Evolutionary conservation across 2,797 vertebrate genomes (phyloP).

Genomic region (Toxotes lorentzi): DNA sequence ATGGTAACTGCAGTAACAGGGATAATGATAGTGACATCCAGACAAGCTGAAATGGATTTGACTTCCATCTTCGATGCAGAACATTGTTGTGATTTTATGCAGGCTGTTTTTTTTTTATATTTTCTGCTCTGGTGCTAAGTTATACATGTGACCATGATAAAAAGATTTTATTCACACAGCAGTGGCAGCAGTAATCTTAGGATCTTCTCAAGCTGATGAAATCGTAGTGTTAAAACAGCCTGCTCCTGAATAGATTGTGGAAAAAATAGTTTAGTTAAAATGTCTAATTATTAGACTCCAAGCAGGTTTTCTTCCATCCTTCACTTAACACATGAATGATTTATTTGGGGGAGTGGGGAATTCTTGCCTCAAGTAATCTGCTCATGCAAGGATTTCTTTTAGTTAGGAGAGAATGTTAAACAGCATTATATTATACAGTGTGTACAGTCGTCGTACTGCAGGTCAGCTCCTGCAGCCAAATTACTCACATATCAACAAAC

Average conservation of each 20-base stretch:
- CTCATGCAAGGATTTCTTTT: constrained; percentile 4
- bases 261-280: constrained; percentile 13
- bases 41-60: constrained; percentile 23
- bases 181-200: background rate
- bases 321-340: constrained; percentile 31
- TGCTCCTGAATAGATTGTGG: background rate
- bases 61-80: constrained; percentile 4
- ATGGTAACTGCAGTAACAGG: constrained; percentile 47
- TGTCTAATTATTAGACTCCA: constrained; percentile 19
- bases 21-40: constrained; percentile 43
- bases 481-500: constrained; percentile 29
- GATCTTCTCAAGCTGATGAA: constrained; percentile 2
- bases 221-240: background rate
- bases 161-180: background rate
- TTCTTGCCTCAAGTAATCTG: constrained; percentile 15
- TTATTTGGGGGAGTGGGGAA: constrained; percentile 21
- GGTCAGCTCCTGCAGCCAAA: constrained; percentile 19
- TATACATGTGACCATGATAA: background rate
- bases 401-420: background rate
- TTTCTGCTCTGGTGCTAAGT: background rate
- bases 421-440: constrained; percentile 1
- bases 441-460: background rate
- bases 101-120: background rate
- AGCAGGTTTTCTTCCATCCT: background rate
- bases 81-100: constrained; percentile 12